Base-by-base conservation (phyloP, 2,888 invertebrate species). In the Artemia sinica region DNA sequence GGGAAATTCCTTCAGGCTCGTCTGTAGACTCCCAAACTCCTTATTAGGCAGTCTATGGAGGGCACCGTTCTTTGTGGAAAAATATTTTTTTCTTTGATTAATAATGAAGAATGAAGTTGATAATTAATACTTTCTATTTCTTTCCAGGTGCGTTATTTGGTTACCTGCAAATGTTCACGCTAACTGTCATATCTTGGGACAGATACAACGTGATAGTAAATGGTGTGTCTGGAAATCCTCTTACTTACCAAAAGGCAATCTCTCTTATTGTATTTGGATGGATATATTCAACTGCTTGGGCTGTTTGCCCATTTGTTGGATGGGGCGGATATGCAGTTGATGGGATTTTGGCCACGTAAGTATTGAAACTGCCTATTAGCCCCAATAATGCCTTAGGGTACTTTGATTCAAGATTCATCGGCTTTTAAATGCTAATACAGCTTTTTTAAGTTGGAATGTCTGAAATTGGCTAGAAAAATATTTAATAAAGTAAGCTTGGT, bases 161-260 rank as follows among this genome's bases (percentile, higher is more conserved):
- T 14, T 72, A 77, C 48, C 75, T 75, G 74, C 77, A 77, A 67
- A 77, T 77, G 71, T 75, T 75, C 73, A 76, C 76, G 5, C 73
- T 77, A 71, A 75, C 76, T 1, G 72, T 75, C 58, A 77, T 77
- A 48, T 74, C 77, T 28, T 70, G 76, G 52, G 77, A 77, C 71
- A 74, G 77, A 8, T 77, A 76, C 74, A 72, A 73, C 67, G 77
- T 76, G 67, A 77, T 77, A 69, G 75, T 75, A 11, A 73, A 74
- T 49, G 77, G 77, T 2, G 72, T 77, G 14, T 72, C 75, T 65
- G 75, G 75, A 7, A 41, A 28, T 14, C 67, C 67, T 50, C 14
- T 76, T 74, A 75, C 75, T 14, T 73, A 58, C 58, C n/a, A 18
- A 58, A 58, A 58, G 58, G 58, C 58, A 18, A 58, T 18, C n/a